Evolutionary conservation across 2,888 invertebrate genomes (phyloP).

Genomic region (Tipula unca): DNA sequence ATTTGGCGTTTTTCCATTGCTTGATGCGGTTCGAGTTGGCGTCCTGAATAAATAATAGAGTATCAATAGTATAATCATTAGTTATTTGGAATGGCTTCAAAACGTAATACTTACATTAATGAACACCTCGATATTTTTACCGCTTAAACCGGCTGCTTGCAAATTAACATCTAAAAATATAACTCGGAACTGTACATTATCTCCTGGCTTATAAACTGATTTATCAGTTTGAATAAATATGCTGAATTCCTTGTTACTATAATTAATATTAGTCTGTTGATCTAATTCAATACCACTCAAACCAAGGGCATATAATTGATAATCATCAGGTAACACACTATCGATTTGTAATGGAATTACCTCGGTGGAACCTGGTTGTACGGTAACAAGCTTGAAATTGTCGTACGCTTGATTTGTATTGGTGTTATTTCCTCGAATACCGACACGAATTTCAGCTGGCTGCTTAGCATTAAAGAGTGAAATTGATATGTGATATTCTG

Average conservation of each 20-base stretch:
- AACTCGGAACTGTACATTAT: constrained; percentile 62
- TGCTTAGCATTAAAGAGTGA: constrained; percentile 47
- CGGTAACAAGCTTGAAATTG: constrained; percentile 57
- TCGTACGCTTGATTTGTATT: constrained; percentile 48
- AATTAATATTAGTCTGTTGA: constrained; percentile 60
- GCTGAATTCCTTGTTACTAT: constrained; percentile 71
- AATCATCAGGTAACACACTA: constrained; percentile 68
- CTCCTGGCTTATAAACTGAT: constrained; percentile 81
- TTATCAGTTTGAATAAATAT: constrained; percentile 91
- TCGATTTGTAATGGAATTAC: constrained; percentile 50
- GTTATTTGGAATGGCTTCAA: not conserved
- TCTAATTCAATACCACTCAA: constrained; percentile 63
- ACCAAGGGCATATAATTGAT: constrained; percentile 66
- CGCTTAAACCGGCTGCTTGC: constrained; percentile 40
- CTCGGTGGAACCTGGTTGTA: constrained; percentile 62
- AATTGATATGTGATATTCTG: constrained; percentile 77
- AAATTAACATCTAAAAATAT: constrained; percentile 58
- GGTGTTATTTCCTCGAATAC: constrained; percentile 60
- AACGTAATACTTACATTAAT: not conserved
- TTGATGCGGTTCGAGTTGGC: constrained; percentile 71
- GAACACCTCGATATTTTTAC: constrained; percentile 34
- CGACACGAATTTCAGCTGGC: constrained; percentile 63
- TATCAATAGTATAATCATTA: not conserved
- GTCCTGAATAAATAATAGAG: constrained; percentile 46
- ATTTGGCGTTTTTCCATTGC: constrained; percentile 60